phyloP scores from a whole-genome alignment of 2,797 vertebrate genomes.

The Halcyon leucocephala region DNA sequence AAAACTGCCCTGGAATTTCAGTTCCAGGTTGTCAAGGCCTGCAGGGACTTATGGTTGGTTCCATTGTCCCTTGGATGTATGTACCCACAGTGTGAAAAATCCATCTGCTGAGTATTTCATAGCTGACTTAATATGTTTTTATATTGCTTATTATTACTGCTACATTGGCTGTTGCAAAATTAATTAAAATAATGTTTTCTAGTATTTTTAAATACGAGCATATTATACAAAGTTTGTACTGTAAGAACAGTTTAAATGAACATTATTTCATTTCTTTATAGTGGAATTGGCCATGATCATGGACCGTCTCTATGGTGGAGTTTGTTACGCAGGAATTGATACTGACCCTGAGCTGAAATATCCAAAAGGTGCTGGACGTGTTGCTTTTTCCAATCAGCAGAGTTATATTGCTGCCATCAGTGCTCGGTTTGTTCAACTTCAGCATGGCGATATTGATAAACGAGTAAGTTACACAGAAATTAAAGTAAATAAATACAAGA shows the following conservation, averaged over 20 bases:
- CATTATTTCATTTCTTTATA: slow-evolving; percentile 52
- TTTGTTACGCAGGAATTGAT: slow-evolving; percentile 97
- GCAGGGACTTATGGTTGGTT: rapidly evolving
- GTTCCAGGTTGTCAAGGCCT: background rate
- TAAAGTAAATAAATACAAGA: background rate
- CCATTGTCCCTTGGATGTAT: background rate
- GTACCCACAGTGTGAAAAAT: background rate
- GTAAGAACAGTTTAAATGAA: background rate
- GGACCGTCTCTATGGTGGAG: slow-evolving; percentile 97
- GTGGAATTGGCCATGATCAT: slow-evolving; percentile 99
- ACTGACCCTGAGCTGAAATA: slow-evolving; percentile 98
- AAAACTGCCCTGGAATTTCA: background rate
- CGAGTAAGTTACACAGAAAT: slow-evolving; percentile 81
- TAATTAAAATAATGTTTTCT: background rate
- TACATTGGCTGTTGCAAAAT: background rate
- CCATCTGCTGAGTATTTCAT: background rate
- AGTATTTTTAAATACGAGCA: background rate
- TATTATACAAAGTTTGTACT: background rate
- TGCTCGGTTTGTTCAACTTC: slow-evolving; percentile 96
- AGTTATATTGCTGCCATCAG: slow-evolving; percentile 99
- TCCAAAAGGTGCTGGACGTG: slow-evolving; percentile 95
- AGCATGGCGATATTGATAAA: slow-evolving; percentile 98
- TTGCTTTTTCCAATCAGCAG: slow-evolving; percentile 99
- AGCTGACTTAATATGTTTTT: background rate
- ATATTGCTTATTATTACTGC: background rate